Evolutionary conservation across 1,140 invertebrate genomes (phyloP).

Genomic region (Drosophila mauritiana): DNA sequence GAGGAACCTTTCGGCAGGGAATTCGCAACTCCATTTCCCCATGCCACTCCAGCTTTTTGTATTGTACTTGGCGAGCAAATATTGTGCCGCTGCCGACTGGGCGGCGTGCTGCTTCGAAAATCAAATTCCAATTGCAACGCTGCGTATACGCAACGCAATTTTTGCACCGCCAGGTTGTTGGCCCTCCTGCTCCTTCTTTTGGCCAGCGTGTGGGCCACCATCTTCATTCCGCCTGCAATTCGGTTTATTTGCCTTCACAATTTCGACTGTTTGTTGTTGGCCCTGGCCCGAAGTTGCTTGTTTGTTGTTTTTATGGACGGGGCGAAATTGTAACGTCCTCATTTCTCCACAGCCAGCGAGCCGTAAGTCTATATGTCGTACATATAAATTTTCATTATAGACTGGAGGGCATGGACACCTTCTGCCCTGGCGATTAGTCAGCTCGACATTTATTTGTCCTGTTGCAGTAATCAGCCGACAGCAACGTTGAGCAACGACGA

Average conservation of each 20-base stretch:
- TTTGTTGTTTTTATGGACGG: conserved; percentile 61
- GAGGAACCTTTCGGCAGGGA: conserved; percentile 25
- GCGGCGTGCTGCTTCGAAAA: conserved; percentile 60
- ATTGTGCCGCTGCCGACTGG: conserved; percentile 63
- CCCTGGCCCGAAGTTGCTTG: conserved; percentile 46
- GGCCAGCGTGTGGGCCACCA: neutral
- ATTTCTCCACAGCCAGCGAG: neutral
- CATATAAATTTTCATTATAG: conserved; percentile 67
- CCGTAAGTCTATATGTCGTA: conserved; percentile 20
- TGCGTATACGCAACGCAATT: conserved; percentile 75
- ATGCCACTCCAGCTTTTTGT: conserved; percentile 45
- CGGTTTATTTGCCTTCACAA: conserved; percentile 73
- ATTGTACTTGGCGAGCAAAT: conserved; percentile 74
- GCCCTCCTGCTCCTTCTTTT: conserved; percentile 9
- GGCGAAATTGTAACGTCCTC: conserved; percentile 40
- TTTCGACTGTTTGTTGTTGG: conserved; percentile 66
- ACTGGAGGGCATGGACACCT: conserved; percentile 45
- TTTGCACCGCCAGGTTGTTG: conserved; percentile 37
- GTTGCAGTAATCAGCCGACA: conserved; percentile 70
- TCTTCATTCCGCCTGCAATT: conserved; percentile 44
- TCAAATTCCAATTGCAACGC: conserved; percentile 76
- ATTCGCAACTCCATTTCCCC: conserved; percentile 7
- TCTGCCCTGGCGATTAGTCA: conserved; percentile 68
- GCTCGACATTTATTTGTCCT: conserved; percentile 53
- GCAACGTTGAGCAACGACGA: conserved; percentile 19